phyloP scores from a whole-genome alignment of 2,113 vertebrate species.

The Narcine bancroftii region DNA sequence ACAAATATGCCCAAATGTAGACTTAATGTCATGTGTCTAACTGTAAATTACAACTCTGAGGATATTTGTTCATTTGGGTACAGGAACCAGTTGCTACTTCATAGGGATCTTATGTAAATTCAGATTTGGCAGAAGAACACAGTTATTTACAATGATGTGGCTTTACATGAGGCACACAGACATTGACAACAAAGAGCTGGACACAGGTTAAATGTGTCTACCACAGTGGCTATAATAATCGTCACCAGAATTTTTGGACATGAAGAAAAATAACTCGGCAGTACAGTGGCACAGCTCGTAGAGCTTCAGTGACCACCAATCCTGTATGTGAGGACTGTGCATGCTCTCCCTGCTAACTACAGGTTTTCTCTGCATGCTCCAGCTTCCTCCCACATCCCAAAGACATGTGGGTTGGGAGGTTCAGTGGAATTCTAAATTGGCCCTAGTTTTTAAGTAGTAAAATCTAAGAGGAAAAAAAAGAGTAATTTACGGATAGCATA shows the following conservation, averaged over 20 bases:
- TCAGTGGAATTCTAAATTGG: too few species aligned
- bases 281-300: too few species aligned
- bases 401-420: too few species aligned
- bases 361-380: too few species aligned
- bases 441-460: too few species aligned
- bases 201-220: background rate
- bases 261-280: background rate
- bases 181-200: background rate
- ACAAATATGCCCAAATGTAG: background rate
- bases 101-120: background rate
- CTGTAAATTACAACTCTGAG: background rate
- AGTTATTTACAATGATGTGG: background rate
- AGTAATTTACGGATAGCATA: too few species aligned
- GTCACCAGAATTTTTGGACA: background rate
- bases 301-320: too few species aligned
- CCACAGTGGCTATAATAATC: background rate
- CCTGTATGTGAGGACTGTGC: too few species aligned
- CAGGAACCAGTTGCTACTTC: background rate
- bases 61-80: background rate
- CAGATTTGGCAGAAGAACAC: background rate
- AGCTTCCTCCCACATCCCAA: too few species aligned
- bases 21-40: background rate
- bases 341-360: too few species aligned
- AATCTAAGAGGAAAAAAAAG: too few species aligned
- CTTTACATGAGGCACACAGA: background rate